Base-by-base conservation (phyloP, 2,113 vertebrate species). In the Takifugu bimaculatus region DNA sequence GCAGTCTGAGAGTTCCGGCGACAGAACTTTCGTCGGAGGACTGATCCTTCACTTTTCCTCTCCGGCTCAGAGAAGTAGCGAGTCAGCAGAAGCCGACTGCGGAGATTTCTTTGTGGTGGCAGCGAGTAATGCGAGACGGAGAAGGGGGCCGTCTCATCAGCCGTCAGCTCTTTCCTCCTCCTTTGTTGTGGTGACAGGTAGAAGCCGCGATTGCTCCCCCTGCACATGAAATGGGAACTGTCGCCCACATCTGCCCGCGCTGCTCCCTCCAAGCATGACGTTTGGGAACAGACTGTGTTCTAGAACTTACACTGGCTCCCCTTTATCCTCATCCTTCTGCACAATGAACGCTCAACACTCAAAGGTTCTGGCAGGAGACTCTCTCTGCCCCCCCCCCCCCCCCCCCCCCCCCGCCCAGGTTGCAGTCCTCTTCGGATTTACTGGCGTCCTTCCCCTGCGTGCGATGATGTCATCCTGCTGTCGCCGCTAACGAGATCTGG, bases 51-150 rank as follows among this genome's bases (percentile, higher is more conserved):
- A 20, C 28, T 39, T 14, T 54, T 62, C 68, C 26, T 58, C 50
- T 75, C 44, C 62, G 47, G 70, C 50, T 68, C 28, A 72, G 59
- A 65, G 69, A 86, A 85, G 61, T 32, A 75, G 51, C 62, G 65
- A 68, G 75, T 89, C 84, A 88, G 88, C 88, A 88, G 64, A 85
- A 85, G 71, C 64, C 25, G 3, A 72, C 62, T 15, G 13, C 3
- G 12, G 15, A 78, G 54, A 71, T 59, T 66, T 43, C 54, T 85
- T 72, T 72, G 63, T 74, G 64, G 69, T 61, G 20, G 47, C 50
- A n/a, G 54, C 35, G 71, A 70, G 62, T 63, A 65, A 79, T 51
- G 65, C 52, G 45, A 78, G 55, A 50, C 61, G 73, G 70, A 58
- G 70, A 56, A 27, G 13, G 15, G 52, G 54, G 9, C 5, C 14